Conservation (phyloP, 2,888 invertebrate genomes). For the Amblyjoppa fuscipennis region DNA sequence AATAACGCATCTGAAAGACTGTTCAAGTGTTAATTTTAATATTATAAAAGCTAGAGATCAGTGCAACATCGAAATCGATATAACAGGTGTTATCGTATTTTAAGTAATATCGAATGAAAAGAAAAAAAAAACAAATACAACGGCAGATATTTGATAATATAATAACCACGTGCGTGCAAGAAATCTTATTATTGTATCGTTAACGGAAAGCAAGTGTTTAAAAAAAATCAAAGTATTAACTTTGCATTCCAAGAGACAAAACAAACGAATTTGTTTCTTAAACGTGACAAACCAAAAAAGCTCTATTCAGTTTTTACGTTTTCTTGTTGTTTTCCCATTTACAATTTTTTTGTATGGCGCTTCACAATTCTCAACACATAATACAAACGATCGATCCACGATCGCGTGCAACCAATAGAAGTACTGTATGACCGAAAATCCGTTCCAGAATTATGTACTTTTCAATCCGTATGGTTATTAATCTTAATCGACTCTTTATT, state of each 20-base stretch:
- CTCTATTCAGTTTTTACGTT: slow-evolving; percentile 22
- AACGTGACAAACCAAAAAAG: slow-evolving; percentile 49
- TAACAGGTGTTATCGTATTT: slow-evolving; percentile 63
- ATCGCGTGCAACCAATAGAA: not conserved
- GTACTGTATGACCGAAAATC: not conserved
- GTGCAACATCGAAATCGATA: slow-evolving; percentile 63
- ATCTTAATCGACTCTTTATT: slow-evolving; percentile 10
- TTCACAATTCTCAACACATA: slow-evolving; percentile 14
- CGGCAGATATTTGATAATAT: slow-evolving; percentile 41
- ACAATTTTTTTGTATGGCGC: slow-evolving; percentile 19
- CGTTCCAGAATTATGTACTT: slow-evolving; percentile 14
- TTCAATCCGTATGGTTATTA: slow-evolving; percentile 28
- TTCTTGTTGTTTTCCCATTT: slow-evolving; percentile 11
- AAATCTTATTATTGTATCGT: slow-evolving; percentile 49
- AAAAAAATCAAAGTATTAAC: slow-evolving; percentile 64
- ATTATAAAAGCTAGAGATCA: slow-evolving; percentile 43
- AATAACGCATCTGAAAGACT: slow-evolving; percentile 33
- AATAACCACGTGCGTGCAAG: slow-evolving; percentile 34
- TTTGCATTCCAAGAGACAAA: slow-evolving; percentile 66
- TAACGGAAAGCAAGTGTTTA: slow-evolving; percentile 58
- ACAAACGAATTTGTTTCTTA: slow-evolving; percentile 44
- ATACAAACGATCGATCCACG: slow-evolving; percentile 3
- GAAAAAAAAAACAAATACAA: slow-evolving; percentile 23
- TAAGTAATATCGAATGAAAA: slow-evolving; percentile 46
- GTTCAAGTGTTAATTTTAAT: slow-evolving; percentile 46